Evolutionary conservation across 2,888 invertebrate genomes (phyloP).

Genomic region (Laspeyria flexula): DNA sequence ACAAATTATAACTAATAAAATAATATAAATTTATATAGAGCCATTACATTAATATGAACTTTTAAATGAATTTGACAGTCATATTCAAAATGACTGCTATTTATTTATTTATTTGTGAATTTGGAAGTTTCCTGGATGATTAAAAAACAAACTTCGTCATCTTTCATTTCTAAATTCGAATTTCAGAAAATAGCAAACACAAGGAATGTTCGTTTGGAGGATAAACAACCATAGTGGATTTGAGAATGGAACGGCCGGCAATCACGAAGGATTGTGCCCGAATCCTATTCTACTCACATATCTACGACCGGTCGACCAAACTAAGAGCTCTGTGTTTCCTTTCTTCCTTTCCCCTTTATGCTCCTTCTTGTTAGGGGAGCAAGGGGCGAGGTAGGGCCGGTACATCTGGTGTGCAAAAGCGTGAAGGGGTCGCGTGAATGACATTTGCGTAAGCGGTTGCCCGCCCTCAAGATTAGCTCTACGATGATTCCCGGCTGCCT

Average conservation of each 20-base stretch:
- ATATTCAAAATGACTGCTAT: neutral
- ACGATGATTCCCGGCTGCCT: constrained; percentile 55
- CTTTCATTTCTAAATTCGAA: constrained; percentile 3
- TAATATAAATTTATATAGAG: constrained; percentile 20
- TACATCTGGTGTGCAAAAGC: constrained; percentile 49
- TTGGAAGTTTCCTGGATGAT: neutral
- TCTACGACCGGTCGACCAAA: constrained; percentile 49
- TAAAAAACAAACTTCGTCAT: no score
- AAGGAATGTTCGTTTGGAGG: constrained; percentile 36
- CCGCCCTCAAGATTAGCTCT: constrained; percentile 74
- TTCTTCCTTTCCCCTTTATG: constrained; percentile 33
- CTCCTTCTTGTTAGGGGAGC: constrained; percentile 20
- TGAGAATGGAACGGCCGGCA: constrained; percentile 67
- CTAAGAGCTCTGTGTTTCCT: constrained; percentile 39
- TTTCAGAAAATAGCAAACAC: constrained; percentile 43
- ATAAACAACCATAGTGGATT: constrained; percentile 57
- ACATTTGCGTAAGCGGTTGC: constrained; percentile 75
- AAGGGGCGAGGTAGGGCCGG: constrained; percentile 46
- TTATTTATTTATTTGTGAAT: neutral
- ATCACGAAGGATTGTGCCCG: constrained; percentile 67
- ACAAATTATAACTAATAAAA: constrained; percentile 39
- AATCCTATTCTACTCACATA: constrained; percentile 66
- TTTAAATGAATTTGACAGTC: neutral
- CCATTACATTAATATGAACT: neutral
- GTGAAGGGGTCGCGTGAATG: constrained; percentile 73